These are phyloP conservation scores for Mycogona germanica DNA, from an alignment of 2,888 invertebrate genomes.

Conservation along the genomic window DNA sequence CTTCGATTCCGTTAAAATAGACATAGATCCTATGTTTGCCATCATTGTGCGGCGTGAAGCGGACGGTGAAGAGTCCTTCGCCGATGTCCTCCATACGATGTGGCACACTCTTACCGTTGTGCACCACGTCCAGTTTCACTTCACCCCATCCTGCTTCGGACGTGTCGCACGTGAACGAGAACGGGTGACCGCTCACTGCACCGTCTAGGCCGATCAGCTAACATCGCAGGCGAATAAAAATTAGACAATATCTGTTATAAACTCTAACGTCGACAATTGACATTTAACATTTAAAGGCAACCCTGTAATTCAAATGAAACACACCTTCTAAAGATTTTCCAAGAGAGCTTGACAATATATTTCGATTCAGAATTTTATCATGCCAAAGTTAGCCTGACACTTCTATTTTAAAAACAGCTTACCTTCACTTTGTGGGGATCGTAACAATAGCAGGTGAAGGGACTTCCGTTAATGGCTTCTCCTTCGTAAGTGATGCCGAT, in stretches of 20 bases:
- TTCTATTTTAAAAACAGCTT: conserved; percentile 16
- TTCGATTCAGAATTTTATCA: neutral
- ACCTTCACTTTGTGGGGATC: conserved; percentile 81
- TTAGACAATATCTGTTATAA: neutral
- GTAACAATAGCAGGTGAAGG: conserved; percentile 91
- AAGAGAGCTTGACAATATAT: neutral
- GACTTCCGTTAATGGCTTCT: conserved; percentile 89
- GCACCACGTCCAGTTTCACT: conserved; percentile 76
- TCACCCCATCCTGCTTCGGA: conserved; percentile 76
- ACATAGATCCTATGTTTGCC: conserved; percentile 66
- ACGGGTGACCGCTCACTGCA: conserved; percentile 70
- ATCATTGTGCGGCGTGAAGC: conserved; percentile 43
- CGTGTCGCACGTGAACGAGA: conserved; percentile 66
- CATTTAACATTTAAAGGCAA: neutral
- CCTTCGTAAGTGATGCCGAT: conserved; percentile 93
- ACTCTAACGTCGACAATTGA: neutral
- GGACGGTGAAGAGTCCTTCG: conserved; percentile 40
- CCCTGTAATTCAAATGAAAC: neutral
- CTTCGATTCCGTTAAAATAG: conserved; percentile 84
- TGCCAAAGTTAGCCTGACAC: neutral
- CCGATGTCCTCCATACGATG: conserved; percentile 70
- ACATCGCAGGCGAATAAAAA: neutral
- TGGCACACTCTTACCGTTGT: conserved; percentile 71
- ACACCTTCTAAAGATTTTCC: neutral
- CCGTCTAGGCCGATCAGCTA: conserved; percentile 24